A percentile compares a stretch with the other conserved stretches of the same genome.
Evolutionary conservation across 2,888 invertebrate species (phyloP).

Genomic region (Candidula unifasciata): DNA sequence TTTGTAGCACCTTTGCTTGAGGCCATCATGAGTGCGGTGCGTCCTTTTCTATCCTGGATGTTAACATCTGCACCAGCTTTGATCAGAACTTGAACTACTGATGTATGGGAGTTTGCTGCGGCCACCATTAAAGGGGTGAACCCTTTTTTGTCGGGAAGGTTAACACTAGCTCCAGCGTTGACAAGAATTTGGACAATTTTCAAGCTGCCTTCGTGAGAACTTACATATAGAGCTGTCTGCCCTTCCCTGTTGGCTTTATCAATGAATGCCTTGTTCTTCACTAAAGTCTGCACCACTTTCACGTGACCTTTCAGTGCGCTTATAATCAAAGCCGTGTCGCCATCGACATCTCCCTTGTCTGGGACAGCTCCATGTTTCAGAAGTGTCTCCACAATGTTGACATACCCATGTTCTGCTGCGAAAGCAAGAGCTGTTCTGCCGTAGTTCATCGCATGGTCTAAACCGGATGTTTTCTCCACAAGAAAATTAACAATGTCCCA

Average conservation of each 20-base stretch:
- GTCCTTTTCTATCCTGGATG: slow-evolving; percentile 63
- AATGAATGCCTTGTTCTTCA: background rate
- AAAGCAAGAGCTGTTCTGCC: slow-evolving; percentile 41
- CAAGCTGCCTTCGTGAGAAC: slow-evolving; percentile 42
- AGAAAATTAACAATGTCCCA: slow-evolving; percentile 29
- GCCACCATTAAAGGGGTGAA: slow-evolving; percentile 46
- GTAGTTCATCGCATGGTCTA: slow-evolving; percentile 28
- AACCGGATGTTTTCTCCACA: background rate
- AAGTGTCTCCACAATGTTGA: background rate
- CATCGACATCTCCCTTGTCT: slow-evolving; percentile 34
- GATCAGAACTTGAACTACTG: slow-evolving; percentile 53
- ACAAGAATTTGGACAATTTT: slow-evolving; percentile 43
- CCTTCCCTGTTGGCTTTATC: slow-evolving; percentile 40
- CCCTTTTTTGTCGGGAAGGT: slow-evolving; percentile 24
- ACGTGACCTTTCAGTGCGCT: slow-evolving; percentile 23
- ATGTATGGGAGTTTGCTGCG: slow-evolving; percentile 18
- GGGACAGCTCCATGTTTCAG: slow-evolving; percentile 17
- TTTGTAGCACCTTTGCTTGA: slow-evolving; percentile 56
- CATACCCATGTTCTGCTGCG: slow-evolving; percentile 37
- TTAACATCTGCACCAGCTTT: slow-evolving; percentile 62
- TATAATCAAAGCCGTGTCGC: slow-evolving; percentile 35
- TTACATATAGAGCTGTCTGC: slow-evolving; percentile 42
- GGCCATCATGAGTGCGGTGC: slow-evolving; percentile 62
- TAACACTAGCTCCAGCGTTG: slow-evolving; percentile 28
- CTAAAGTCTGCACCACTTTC: slow-evolving; percentile 12